These are phyloP conservation scores for Hyalella azteca DNA, from an alignment of 2,888 invertebrate species.

Conservation along the genomic window DNA sequence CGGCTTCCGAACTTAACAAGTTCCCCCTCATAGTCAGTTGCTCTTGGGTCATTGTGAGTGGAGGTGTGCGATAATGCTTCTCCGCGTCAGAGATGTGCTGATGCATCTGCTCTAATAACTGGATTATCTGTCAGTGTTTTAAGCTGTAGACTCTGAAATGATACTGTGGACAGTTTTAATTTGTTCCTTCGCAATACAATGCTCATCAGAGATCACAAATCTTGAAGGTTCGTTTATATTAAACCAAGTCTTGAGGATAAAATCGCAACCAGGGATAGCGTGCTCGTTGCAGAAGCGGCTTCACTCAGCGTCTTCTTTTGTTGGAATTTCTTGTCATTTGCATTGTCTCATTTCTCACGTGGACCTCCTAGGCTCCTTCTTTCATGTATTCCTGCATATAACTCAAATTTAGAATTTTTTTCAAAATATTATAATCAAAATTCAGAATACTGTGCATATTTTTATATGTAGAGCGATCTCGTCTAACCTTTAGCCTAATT, in stretches of 20 bases:
- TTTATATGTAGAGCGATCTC: too few species aligned
- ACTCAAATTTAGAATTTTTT: too few species aligned
- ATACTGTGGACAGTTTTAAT: background rate
- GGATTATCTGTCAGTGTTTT: slow-evolving; percentile 1
- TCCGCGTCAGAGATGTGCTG: background rate
- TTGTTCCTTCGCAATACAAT: background rate
- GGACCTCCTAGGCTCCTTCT: too few species aligned
- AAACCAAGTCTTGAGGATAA: background rate
- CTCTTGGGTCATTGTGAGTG: background rate
- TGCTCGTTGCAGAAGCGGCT: background rate
- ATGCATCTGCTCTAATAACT: background rate
- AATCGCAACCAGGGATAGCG: background rate
- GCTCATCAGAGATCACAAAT: background rate
- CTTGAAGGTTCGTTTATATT: slow-evolving; percentile 23
- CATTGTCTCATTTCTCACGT: background rate
- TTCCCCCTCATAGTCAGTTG: too few species aligned
- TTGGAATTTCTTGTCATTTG: slow-evolving; percentile 3
- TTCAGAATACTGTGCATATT: too few species aligned
- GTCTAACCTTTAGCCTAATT: too few species aligned
- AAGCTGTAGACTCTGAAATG: background rate
- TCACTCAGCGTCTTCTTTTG: slow-evolving; percentile 9
- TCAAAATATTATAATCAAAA: too few species aligned
- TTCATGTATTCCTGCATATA: too few species aligned
- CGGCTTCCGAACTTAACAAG: too few species aligned
- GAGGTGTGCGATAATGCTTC: background rate